These are phyloP conservation scores for Eupithecia vulgata DNA, from an alignment of 2,888 invertebrate genomes.

Conservation along the genomic window DNA sequence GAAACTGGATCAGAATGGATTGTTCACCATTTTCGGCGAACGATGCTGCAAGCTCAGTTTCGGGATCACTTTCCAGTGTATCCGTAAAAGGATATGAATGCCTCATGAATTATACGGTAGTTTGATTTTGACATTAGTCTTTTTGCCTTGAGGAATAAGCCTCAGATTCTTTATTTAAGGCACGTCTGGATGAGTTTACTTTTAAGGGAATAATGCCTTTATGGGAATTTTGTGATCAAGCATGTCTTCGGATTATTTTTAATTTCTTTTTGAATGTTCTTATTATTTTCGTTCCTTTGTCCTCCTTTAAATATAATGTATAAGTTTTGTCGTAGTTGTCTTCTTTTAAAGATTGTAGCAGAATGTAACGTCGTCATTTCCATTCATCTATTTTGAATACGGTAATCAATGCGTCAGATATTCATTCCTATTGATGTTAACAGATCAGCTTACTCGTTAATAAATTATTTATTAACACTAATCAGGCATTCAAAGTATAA, in stretches of 20 bases:
- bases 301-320: background rate
- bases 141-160: conserved; percentile 34
- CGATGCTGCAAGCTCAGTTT: conserved; percentile 56
- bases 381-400: conserved; percentile 2
- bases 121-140: conserved; percentile 43
- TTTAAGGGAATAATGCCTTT: conserved; percentile 25
- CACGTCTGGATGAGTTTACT: conserved; percentile 23
- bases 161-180: conserved; percentile 25
- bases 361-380: background rate
- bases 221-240: conserved; percentile 22
- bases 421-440: conserved; percentile 60
- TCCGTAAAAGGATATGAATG: conserved; percentile 78
- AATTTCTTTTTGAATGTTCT: conserved; percentile 7
- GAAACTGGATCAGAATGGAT: conserved; percentile 69
- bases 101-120: conserved; percentile 78
- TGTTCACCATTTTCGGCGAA: conserved; percentile 65
- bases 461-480: conserved; percentile 1
- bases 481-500: background rate
- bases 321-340: background rate
- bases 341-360: background rate
- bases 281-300: background rate
- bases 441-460: conserved; percentile 30
- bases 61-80: conserved; percentile 74
- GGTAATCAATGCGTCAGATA: conserved; percentile 34
- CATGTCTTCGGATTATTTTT: conserved; percentile 23